Evolutionary conservation across 2,113 vertebrate species (phyloP), one percentile per base, ranked within the genome.

Genomic region (Ranitomeya variabilis): DNA sequence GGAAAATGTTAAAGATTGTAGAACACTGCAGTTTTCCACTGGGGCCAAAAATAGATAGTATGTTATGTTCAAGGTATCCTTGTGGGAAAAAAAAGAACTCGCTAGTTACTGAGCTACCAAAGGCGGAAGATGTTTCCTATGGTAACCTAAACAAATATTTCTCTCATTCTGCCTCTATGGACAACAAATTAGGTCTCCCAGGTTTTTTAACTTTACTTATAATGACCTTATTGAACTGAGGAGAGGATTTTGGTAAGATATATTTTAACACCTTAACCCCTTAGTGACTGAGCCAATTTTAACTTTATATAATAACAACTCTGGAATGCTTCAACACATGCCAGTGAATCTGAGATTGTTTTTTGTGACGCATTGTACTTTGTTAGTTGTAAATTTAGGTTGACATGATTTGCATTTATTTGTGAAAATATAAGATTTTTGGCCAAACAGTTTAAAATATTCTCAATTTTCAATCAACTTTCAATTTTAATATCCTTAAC

Each of bases 1-100:
- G 23, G 51, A 55, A 79, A 79, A 79, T 57, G 55, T 60, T 80
- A 16, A 80, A 80, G 78, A 80, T 59, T 52, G 73, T 76, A 76
- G 73, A 76, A 79, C 54, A 80, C n/a, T 59, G 55, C 16, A 59
- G 78, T 80, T 26, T 80, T 80, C 77, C 21, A 57, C 52, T 26
- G 78, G n/a, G 55, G 31, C 52, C 54, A 80, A 57, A 57, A 59
- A n/a, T 79, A 79, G 76, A 80, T 76, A 76, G 37, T 76, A 76
- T 76, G 2, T 76, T 31, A 52, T 76, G 45, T 52, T 51, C 18
- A 76, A 51, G 45, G 37, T 76, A 45, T 76, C 45, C 73, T 51
- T 76, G 37, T 76, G 73, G 73, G 45, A 76, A 76, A 76, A 76
- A 76, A 45, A 12, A 51, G 16, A 51, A 52, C 52, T 76, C 37